Base-by-base conservation (phyloP, 2,797 vertebrate genomes). In the Fratercula arctica region DNA sequence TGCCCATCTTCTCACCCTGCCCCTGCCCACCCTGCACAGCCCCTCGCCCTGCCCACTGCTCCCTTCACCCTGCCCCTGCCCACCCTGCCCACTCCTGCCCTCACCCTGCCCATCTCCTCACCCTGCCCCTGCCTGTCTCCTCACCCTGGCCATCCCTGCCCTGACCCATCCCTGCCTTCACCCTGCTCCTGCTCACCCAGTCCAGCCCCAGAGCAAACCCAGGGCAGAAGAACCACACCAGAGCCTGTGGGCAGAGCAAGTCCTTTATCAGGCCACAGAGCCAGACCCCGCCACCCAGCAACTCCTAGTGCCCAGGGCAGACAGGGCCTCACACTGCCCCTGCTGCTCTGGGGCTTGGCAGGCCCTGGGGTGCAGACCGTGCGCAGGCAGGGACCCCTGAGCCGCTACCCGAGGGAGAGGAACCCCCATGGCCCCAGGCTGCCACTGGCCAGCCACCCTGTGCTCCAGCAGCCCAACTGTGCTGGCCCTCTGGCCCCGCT, bases 321-420 rank as follows among this genome's bases (percentile, higher is more conserved):
- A 19, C 14, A 7, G 33, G 28, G n/a, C n/a, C 28, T 39, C 5
- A 2, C 0, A 5, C 50, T 39, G 29, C 5, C 3, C 21, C 67
- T 5, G 35, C 9, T 3, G 1, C 66, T 19, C 43, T 2, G 51
- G 37, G 50, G 11, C 8, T 35, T 9, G n/a, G 9, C 41, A 5
- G 28, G 19, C 16, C 19, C 51, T 6, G 46, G 29, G 50, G 14
- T 4, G 39, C 60, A 7, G 56, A 28, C 26, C 17, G 8, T 7
- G 20, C 6, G 1, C 15, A 11, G 28, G 21, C 37, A 41, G 61
- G 48, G 45, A 15, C 31, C 16, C 21, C 46, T 1, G 5, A 14
- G 45, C 23, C 4, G 2, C 26, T 50, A 41, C 29, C 33, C 1
- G 1, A 8, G 28, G 46, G 29, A 53, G 61, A 29, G 33, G 45